Base-by-base conservation (phyloP, 2,113 vertebrate genomes). In the Erythrolamprus reginae region DNA sequence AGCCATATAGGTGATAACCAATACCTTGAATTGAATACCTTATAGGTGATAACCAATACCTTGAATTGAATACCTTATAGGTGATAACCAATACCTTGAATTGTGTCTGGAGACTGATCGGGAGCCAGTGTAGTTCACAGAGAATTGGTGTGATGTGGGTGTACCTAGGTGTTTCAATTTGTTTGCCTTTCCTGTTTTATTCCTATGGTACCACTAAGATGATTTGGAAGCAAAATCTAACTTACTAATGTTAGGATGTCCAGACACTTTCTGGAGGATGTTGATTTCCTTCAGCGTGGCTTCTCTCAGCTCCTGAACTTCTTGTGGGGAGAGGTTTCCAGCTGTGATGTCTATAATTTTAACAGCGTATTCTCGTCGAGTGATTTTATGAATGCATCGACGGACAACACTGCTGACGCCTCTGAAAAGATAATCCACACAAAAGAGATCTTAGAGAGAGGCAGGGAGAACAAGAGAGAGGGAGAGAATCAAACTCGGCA, bases 291-390 rank as follows among this genome's bases (percentile, higher is more conserved):
- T 99, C 51, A 96, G 2, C 0, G 99, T 99, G 26, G 99, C 97
- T 50, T 98, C 97, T 12, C 97, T 95, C 95, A 99, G 97, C 92
- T 99, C 99, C 94, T 97, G 96, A 1, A 98, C 97, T 97, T 99
- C 98, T 91, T 97, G 89, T 0, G 97, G 65, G 5, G 96, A 98
- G 86, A 98, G 97, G 95, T 98, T 98, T 51, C 99, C 99, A 0
- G 98, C 99, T 0, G 99, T 99, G 96, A 99, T 96, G 94, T 99
- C 99, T 0, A 99, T 99, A 93, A 99, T 97, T 96, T 99, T 99
- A 89, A 99, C 99, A 0, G 99, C 99, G 0, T 98, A 99, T 8
- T 99, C 99, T 94, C 97, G 96, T 82, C 96, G 92, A 0, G 98
- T 98, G 55, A 53, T 95, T 89, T 99, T 99, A 95, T 98, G 94